Evolutionary conservation across 1,140 invertebrate genomes (phyloP).

Genomic region (Artemia franciscana): DNA sequence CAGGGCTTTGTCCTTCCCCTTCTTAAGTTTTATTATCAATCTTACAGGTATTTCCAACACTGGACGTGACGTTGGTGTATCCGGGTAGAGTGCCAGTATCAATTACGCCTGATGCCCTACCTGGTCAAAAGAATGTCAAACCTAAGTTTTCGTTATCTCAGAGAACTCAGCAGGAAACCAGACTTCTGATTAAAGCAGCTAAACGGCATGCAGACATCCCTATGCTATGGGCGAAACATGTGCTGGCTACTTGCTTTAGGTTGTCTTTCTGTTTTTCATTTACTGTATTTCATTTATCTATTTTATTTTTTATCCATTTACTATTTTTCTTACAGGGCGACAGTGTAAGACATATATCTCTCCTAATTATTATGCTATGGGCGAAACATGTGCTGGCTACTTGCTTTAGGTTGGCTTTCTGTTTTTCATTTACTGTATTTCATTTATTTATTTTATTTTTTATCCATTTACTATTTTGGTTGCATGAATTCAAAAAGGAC

Average conservation of each 20-base stretch:
- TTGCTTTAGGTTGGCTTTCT: constrained; percentile 23
- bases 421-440: constrained; percentile 5
- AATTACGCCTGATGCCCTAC: background rate
- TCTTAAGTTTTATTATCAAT: too few relatives aligned
- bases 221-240: constrained; percentile 71
- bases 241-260: constrained; percentile 55
- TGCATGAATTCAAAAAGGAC: too few relatives aligned
- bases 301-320: constrained; percentile 3
- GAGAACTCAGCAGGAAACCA: constrained; percentile 83
- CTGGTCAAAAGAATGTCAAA: constrained; percentile 8
- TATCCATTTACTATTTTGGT: too few relatives aligned
- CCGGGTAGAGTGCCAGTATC: background rate
- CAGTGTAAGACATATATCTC: too few relatives aligned
- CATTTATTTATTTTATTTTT: constrained; percentile 2
- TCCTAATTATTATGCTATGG: too few relatives aligned
- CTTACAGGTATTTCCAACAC: background rate
- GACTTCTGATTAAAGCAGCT: constrained; percentile 66
- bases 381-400: too few relatives aligned
- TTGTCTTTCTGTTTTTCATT: constrained; percentile 13
- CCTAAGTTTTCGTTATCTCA: constrained; percentile 45
- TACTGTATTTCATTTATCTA: background rate
- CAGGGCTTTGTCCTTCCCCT: too few relatives aligned
- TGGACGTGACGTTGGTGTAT: background rate
- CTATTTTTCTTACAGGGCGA: too few relatives aligned
- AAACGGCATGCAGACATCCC: constrained; percentile 40